Evolutionary conservation across 2,113 vertebrate genomes (phyloP), one percentile per base, ranked within the genome.

Genomic region (Patagioenas fasciata): DNA sequence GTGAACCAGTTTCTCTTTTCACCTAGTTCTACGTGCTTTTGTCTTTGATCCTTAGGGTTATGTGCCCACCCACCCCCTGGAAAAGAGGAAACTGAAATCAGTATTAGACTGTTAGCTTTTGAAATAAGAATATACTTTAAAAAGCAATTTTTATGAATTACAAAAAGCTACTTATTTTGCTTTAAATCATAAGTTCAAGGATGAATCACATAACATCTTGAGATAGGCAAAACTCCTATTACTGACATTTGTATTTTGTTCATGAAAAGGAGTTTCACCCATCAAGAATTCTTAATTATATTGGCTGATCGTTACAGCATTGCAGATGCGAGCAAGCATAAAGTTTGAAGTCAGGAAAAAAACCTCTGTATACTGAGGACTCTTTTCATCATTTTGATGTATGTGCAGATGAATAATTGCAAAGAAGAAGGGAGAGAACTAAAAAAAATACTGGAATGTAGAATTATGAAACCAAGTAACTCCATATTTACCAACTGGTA

Each of bases 201-300:
- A 50, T 6, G 20, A 89, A 53, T 88, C 61, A 60, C 11, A n/a
- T 29, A 79, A 75, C 26, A 25, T 70, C 62, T 79, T 61, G 31
- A 90, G 64, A 71, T 0, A 74, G 67, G 26, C n/a, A 93, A 75
- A 86, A 91, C 50, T 92, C 67, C 69, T 90, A 11, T 80, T 51
- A 60, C 42, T 66, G 65, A 42, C 48, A 66, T 87, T 95, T 84
- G 50, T 81, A 81, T 84, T 95, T 94, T 84, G 44, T 73, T 80
- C 65, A 69, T 79, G 89, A 91, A 83, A 93, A 96, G 54, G 56
- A 84, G 54, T 84, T 89, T 88, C 53, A 84, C 87, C 73, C 79
- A 48, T 85, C 40, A 80, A 73, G 65, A 91, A 80, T 80, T 91
- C 81, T 77, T 89, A 91, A 87, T 93, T 91, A 89, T 66, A 42